Conservation (phyloP, 2,888 invertebrate species). For the Oscheius myriophilus region DNA sequence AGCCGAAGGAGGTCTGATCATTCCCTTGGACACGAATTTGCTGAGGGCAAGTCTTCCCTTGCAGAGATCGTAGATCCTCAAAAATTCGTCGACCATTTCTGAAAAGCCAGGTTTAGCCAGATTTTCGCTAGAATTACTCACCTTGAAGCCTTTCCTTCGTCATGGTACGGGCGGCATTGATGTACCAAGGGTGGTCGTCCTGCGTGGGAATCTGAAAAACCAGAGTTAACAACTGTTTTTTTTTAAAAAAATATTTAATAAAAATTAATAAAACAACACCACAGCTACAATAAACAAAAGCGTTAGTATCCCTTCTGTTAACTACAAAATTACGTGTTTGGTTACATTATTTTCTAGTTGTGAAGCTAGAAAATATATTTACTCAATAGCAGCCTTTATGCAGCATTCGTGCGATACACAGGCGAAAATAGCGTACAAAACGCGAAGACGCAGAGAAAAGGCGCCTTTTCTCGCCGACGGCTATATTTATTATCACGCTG, state of each 20-base stretch:
- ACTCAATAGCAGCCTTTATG: too few species aligned
- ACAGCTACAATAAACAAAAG: neutral
- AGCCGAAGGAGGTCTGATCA: neutral
- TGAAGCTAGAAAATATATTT: too few species aligned
- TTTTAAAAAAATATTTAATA: neutral
- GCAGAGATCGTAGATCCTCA: conserved; percentile 37
- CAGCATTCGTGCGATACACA: too few species aligned
- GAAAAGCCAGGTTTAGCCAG: conserved; percentile 8
- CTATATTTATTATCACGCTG: too few species aligned
- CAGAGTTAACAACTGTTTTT: neutral
- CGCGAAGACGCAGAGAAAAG: too few species aligned
- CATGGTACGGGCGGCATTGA: conserved; percentile 27
- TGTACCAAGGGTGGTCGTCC: conserved; percentile 33
- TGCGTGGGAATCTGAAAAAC: conserved; percentile 29
- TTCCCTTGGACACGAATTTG: conserved; percentile 17
- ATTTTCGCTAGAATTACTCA: neutral
- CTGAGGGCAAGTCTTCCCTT: conserved; percentile 26
- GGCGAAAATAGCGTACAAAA: too few species aligned
- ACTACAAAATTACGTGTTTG: too few species aligned
- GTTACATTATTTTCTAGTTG: too few species aligned
- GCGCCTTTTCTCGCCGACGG: too few species aligned
- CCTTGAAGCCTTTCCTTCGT: conserved; percentile 29
- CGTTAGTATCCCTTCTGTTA: too few species aligned
- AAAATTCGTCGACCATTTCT: conserved; percentile 53
- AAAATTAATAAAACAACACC: conserved; percentile 10